Evolutionary conservation across 2,113 vertebrate genomes (phyloP).

Genomic region (Sinocyclocheilus grahami): DNA sequence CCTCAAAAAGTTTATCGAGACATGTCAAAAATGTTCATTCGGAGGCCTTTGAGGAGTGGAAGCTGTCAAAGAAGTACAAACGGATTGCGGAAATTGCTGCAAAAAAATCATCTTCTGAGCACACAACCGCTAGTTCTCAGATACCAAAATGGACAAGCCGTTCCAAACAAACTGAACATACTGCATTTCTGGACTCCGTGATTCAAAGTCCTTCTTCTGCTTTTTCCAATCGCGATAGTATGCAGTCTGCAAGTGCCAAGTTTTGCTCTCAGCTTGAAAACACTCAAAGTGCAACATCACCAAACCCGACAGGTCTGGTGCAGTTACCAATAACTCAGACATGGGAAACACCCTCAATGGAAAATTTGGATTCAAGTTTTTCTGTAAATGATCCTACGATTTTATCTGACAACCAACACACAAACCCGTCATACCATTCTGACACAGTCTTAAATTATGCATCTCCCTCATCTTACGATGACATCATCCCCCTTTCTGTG

Average conservation of each 20-base stretch:
- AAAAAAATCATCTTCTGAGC: constrained; percentile 68
- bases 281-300: constrained; percentile 41
- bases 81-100: constrained; percentile 82
- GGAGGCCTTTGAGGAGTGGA: constrained; percentile 94
- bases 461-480: constrained; percentile 62
- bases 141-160: constrained; percentile 67
- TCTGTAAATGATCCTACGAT: constrained; percentile 69
- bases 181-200: constrained; percentile 66
- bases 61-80: constrained; percentile 89
- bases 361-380: constrained; percentile 71
- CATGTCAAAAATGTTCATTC: constrained; percentile 97
- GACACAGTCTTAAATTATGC: constrained; percentile 65
- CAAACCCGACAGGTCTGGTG: constrained; percentile 65
- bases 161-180: constrained; percentile 63
- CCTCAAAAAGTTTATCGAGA: constrained; percentile 94
- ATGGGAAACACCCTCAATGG: constrained; percentile 71
- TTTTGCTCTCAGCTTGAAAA: constrained; percentile 79
- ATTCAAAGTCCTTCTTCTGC: constrained; percentile 65
- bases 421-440: constrained; percentile 62
- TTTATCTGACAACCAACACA: constrained; percentile 62
- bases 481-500: constrained; percentile 54
- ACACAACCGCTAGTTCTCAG: constrained; percentile 70
- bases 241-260: constrained; percentile 76
- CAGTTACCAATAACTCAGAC: constrained; percentile 70
- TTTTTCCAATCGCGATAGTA: constrained; percentile 77